Percentiles rank a stretch among this genome's conserved stretches.
phyloP scores from a whole-genome alignment of 2,888 invertebrate genomes.

The Seladonia tumulorum region DNA sequence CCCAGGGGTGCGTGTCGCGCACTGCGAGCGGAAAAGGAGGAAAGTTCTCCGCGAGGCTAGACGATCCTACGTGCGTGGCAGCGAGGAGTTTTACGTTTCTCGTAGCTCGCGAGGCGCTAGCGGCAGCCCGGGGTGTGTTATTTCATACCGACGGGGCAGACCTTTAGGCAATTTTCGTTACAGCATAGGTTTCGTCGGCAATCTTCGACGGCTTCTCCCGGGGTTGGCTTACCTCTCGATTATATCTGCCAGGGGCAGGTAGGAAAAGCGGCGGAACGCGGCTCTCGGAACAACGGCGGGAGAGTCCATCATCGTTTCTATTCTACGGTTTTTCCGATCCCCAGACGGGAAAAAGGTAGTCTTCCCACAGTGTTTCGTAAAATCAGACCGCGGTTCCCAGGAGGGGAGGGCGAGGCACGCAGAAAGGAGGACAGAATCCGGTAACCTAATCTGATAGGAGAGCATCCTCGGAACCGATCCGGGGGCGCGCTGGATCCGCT shows the following conservation, averaged over 20 bases:
- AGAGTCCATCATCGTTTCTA: background rate
- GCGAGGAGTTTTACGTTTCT: slow-evolving; percentile 23
- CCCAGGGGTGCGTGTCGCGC: background rate
- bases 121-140: slow-evolving; percentile 64
- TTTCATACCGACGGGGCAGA: slow-evolving; percentile 65
- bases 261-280: slow-evolving; percentile 24
- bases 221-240: slow-evolving; percentile 56
- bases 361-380: slow-evolving; percentile 31
- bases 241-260: slow-evolving; percentile 43
- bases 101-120: slow-evolving; percentile 30
- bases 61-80: background rate
- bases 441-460: slow-evolving; percentile 31
- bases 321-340: slow-evolving; percentile 1
- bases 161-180: slow-evolving; percentile 60
- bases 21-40: background rate
- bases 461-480: slow-evolving; percentile 6
- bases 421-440: background rate
- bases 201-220: slow-evolving; percentile 63
- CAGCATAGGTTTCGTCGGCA: slow-evolving; percentile 58
- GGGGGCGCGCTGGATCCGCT: slow-evolving; percentile 18
- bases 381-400: slow-evolving; percentile 14
- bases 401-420: background rate
- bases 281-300: slow-evolving; percentile 32
- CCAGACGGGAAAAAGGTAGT: slow-evolving; percentile 2
- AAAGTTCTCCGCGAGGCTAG: slow-evolving; percentile 10